Percentiles rank a stretch among this genome's conserved stretches.
phyloP scores from a whole-genome alignment of 2,797 vertebrate genomes.

The Semotilus atromaculatus region DNA sequence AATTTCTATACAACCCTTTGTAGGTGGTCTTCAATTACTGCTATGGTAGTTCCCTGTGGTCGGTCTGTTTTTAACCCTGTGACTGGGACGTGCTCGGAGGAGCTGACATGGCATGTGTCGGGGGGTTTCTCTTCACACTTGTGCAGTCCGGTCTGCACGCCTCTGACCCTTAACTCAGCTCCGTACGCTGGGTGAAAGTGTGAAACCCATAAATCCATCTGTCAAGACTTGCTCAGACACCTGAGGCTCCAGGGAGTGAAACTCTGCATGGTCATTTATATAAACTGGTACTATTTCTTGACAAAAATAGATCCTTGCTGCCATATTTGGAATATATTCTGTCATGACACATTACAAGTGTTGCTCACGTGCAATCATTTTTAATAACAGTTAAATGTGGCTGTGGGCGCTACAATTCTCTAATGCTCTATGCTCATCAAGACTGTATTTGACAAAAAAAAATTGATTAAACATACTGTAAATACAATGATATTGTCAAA shows the following conservation, averaged over 20 bases:
- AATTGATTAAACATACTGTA: background rate
- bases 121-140: constrained; percentile 32
- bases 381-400: background rate
- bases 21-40: constrained; percentile 12
- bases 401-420: background rate
- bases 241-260: constrained; percentile 1
- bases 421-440: too few species aligned
- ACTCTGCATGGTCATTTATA: constrained; percentile 12
- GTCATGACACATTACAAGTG: background rate
- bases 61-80: constrained; percentile 44
- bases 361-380: background rate
- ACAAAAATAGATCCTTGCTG: constrained; percentile 11
- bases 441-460: too few species aligned
- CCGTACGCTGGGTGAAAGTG: constrained; percentile 14
- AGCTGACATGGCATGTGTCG: constrained; percentile 21
- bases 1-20: background rate
- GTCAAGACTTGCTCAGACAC: constrained; percentile 22
- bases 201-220: constrained; percentile 38
- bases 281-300: background rate
- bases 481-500: too few species aligned
- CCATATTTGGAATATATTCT: background rate
- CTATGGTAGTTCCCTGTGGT: background rate
- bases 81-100: constrained; percentile 24
- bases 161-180: constrained; percentile 38
- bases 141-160: constrained; percentile 24